Evolutionary conservation across 2,888 invertebrate species (phyloP).

Genomic region (Azorinus chamasolen): DNA sequence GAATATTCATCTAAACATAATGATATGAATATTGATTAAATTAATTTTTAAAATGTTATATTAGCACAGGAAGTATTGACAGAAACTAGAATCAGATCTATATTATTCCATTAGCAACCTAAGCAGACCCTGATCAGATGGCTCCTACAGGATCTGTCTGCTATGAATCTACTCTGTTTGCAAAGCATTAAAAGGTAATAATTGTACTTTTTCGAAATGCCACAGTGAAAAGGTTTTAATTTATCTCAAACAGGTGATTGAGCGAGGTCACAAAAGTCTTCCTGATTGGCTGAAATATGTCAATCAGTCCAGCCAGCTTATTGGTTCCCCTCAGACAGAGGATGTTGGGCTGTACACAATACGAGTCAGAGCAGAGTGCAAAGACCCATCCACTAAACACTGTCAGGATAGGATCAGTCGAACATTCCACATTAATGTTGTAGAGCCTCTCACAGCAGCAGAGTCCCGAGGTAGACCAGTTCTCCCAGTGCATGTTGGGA

Average conservation of each 20-base stretch:
- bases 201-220: no score
- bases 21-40: no score
- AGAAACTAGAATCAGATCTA: no score
- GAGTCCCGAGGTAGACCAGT: constrained; percentile 53
- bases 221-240: no score
- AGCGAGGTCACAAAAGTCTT: constrained; percentile 43
- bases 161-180: no score
- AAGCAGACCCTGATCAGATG: no score
- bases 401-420: constrained; percentile 55
- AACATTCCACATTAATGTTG: constrained; percentile 52
- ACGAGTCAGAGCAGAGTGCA: constrained; percentile 48
- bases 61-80: no score
- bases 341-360: constrained; percentile 48
- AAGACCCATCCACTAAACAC: constrained; percentile 27
- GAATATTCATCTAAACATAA: no score
- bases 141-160: no score
- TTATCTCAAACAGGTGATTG: constrained; percentile 44
- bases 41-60: no score
- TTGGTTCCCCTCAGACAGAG: constrained; percentile 40
- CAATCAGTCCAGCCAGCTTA: constrained; percentile 37
- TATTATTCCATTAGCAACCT: no score
- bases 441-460: constrained; percentile 49
- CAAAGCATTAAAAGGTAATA: no score
- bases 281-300: constrained; percentile 58
- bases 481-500: constrained; percentile 47